Conservation (phyloP, 2,888 invertebrate genomes). For the Tachystola acroxantha region DNA sequence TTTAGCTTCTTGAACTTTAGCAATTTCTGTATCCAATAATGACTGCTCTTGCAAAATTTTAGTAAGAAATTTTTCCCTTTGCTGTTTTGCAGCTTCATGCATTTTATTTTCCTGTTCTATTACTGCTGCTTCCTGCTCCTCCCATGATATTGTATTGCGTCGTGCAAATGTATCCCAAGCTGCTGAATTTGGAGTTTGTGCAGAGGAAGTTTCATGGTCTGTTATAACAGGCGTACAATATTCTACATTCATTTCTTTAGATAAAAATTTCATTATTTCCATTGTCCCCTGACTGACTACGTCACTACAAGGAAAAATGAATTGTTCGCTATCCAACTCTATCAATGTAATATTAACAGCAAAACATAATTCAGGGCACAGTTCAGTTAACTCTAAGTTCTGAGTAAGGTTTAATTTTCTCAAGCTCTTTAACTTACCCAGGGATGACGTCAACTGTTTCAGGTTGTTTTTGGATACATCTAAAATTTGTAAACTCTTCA, state of each 20-base stretch:
- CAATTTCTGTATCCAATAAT: conserved; percentile 81
- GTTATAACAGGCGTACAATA: conserved; percentile 60
- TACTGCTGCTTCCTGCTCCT: conserved; percentile 80
- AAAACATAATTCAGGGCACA: conserved; percentile 82
- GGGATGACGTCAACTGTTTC: conserved; percentile 78
- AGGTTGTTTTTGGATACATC: conserved; percentile 85
- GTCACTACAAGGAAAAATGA: conserved; percentile 82
- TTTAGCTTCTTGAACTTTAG: conserved; percentile 82
- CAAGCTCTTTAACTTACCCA: conserved; percentile 81
- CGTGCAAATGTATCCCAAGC: conserved; percentile 51
- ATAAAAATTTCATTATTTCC: conserved; percentile 82
- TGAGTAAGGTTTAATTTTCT: conserved; percentile 78
- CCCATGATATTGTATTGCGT: conserved; percentile 60
- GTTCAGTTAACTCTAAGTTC: conserved; percentile 76
- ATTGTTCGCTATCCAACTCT: conserved; percentile 78
- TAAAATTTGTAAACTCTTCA: conserved; percentile 81
- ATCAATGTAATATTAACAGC: conserved; percentile 80
- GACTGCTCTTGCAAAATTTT: conserved; percentile 80
- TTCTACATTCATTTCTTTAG: conserved; percentile 61
- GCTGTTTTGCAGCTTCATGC: conserved; percentile 80
- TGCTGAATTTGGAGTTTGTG: conserved; percentile 44
- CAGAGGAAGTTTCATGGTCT: conserved; percentile 38
- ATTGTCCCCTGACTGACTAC: conserved; percentile 79
- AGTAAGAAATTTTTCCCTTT: conserved; percentile 78
- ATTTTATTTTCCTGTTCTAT: conserved; percentile 81